These are phyloP conservation scores for Sminthurinus aureus DNA, from an alignment of 2,888 invertebrate genomes.

Conservation along the genomic window DNA sequence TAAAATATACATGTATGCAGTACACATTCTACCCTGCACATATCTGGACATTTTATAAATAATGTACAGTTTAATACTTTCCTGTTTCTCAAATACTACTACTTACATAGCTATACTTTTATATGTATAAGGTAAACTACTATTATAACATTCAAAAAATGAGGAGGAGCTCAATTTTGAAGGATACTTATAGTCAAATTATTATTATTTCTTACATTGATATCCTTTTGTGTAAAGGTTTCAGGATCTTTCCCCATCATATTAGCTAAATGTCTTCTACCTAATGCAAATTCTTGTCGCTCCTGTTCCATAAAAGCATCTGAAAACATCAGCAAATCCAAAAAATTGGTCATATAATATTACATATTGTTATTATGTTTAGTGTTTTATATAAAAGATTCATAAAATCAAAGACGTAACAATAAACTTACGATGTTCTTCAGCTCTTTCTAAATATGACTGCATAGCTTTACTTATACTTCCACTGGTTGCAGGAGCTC, in stretches of 20 bases:
- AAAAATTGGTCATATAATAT: conserved; percentile 1
- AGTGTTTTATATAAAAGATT: background rate
- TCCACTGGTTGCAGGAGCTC: conserved; percentile 10
- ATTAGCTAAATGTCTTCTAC: conserved; percentile 94
- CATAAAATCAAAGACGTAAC: conserved; percentile 40
- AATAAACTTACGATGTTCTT: conserved; percentile 72
- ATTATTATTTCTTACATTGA: conserved; percentile 78
- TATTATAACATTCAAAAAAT: no score
- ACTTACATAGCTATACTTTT: no score
- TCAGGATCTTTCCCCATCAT: conserved; percentile 98
- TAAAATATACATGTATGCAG: no score
- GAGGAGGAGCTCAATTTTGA: no score
- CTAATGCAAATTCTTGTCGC: conserved; percentile 83
- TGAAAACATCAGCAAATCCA: conserved; percentile 61
- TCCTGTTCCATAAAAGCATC: conserved; percentile 84
- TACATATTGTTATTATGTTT: background rate
- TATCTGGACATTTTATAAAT: no score
- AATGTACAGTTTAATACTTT: no score
- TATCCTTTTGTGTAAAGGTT: conserved; percentile 84
- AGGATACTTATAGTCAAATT: no score
- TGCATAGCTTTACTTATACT: conserved; percentile 85
- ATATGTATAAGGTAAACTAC: no score
- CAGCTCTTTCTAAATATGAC: conserved; percentile 83
- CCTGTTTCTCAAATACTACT: no score
- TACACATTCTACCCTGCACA: no score